Evolutionary conservation across 2,113 vertebrate species (phyloP).

Genomic region (Nerophis ophidion): DNA sequence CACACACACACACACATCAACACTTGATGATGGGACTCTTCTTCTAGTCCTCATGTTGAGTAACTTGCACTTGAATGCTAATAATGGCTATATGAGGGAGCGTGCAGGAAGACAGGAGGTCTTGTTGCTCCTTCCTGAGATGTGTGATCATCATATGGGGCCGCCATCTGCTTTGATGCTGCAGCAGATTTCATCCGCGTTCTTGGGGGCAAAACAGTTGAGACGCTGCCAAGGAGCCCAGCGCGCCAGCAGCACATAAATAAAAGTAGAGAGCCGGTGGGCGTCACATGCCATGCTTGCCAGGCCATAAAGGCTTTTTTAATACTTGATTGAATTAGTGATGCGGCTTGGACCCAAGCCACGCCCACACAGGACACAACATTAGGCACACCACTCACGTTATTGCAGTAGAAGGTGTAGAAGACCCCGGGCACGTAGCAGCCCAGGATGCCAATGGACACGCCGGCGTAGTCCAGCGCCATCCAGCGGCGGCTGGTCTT

Average conservation of each 20-base stretch:
- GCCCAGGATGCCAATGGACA: conserved; percentile 91
- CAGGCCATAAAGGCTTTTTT: background rate
- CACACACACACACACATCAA: no score
- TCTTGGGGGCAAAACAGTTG: conserved; percentile 71
- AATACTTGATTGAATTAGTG: background rate
- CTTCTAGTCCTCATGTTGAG: no score
- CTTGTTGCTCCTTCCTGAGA: conserved; percentile 21
- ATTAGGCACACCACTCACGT: conserved; percentile 69
- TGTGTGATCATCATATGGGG: conserved; percentile 75
- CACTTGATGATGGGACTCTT: no score
- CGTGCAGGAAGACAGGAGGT: background rate
- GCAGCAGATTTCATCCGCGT: conserved; percentile 73
- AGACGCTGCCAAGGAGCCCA: conserved; percentile 68
- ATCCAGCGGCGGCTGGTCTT: conserved; percentile 93
- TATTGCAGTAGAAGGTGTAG: conserved; percentile 94
- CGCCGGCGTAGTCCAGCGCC: conserved; percentile 88
- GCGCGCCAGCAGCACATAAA: conserved; percentile 45
- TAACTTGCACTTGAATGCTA: no score
- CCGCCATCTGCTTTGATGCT: conserved; percentile 73
- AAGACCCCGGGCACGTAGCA: conserved; percentile 94
- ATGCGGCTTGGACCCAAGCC: background rate
- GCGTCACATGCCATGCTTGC: background rate
- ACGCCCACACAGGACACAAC: background rate
- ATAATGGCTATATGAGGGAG: no score
- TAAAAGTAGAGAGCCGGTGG: conserved; percentile 15